Base-by-base conservation (phyloP, 2,113 vertebrate species). In the Potamarius usumacintae region DNA sequence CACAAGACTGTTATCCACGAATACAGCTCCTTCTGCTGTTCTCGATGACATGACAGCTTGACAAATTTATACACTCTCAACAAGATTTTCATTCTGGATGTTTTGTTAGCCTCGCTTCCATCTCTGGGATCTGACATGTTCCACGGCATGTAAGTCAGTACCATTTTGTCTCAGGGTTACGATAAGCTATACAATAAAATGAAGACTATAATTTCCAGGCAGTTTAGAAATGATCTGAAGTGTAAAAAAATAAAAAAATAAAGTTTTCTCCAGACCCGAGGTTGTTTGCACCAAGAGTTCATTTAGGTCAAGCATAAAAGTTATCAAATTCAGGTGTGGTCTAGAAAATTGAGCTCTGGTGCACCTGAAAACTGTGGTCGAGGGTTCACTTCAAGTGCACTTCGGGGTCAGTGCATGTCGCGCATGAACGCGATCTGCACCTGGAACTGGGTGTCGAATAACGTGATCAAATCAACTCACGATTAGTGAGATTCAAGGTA, bases 51-150 rank as follows among this genome's bases (percentile, higher is more conserved):
- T 34, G 69, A 83, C 86, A 76, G 22, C 84, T 42, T 62, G 84
- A 76, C 53, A 62, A 85, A 85, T 85, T 18, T 65, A 85, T 62
- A 58, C 69, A 85, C 69, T 7, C 53, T 42, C 10, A 55, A 85
- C 74, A 77, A 48, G 34, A 50, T 76, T 85, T 85, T 76, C 42
- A n/a, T 20, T n/a, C 57, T 18, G 50, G 20, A 85, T 50, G 20
- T 74, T 85, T 85, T 55, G 48, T 84, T 85, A 85, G 50, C 18
- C 42, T 50, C 17, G 55, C 34, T 18, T 62, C 84, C n/a, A 60
- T 60, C 72, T 50, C 84, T n/a, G 57, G 57, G 79, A 81, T 81
- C 17, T 42, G 55, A 57, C 79, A 60, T 60, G 53, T 81, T 60
- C 55, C 57, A 34, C 9, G 42, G 79, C 79, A 60, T 11, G 30